These are phyloP conservation scores for Drosophila anomelani DNA, from an alignment of 2,888 invertebrate genomes.

Conservation along the genomic window DNA sequence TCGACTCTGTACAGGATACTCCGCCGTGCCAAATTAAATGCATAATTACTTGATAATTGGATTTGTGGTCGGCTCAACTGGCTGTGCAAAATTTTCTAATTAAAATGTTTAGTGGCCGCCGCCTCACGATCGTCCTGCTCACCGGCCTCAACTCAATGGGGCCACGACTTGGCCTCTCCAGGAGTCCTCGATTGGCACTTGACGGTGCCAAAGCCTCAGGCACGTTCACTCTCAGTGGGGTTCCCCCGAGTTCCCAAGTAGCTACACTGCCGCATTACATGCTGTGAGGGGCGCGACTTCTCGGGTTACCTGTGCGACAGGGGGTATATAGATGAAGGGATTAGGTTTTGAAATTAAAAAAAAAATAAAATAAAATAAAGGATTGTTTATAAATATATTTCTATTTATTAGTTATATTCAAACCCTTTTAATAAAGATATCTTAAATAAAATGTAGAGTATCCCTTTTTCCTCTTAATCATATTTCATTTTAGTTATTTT, in stretches of 20 bases:
- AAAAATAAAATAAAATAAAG: no score
- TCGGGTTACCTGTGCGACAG: slow-evolving; percentile 3
- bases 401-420: not conserved
- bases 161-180: slow-evolving; percentile 50
- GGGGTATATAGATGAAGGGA: not conserved
- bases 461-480: not conserved
- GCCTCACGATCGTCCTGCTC: slow-evolving; percentile 22
- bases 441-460: not conserved
- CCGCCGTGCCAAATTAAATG: slow-evolving; percentile 67
- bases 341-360: not conserved
- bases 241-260: slow-evolving; percentile 42
- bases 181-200: slow-evolving; percentile 46
- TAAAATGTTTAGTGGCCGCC: slow-evolving; percentile 74
- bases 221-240: slow-evolving; percentile 59
- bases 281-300: slow-evolving; percentile 43
- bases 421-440: not conserved
- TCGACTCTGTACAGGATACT: not conserved
- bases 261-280: slow-evolving; percentile 42
- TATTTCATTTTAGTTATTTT: not conserved
- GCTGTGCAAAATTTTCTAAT: slow-evolving; percentile 74
- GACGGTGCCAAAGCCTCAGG: slow-evolving; percentile 63
- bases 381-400: not conserved
- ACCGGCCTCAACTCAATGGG: not conserved
- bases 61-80: slow-evolving; percentile 77
- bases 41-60: slow-evolving; percentile 78